Evolutionary conservation across 2,797 vertebrate species (phyloP).

Genomic region (Pachyuromys duprasi): DNA sequence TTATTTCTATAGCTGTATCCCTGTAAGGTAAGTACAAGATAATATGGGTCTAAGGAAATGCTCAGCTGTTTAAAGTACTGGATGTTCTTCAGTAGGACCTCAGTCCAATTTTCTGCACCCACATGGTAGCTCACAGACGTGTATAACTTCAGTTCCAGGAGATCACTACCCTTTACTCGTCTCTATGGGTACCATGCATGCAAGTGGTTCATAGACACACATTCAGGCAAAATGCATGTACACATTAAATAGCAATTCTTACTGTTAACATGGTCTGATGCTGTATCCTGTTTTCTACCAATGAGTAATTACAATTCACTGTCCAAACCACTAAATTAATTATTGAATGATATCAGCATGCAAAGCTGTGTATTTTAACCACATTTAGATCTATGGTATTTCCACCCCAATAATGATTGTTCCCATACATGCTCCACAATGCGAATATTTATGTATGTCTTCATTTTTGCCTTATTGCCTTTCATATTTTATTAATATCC

Average conservation of each 20-base stretch:
- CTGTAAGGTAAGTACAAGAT: not conserved
- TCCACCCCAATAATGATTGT: not conserved
- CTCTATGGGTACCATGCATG: not conserved
- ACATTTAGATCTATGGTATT: not conserved
- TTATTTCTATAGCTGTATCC: not conserved
- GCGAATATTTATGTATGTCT: not conserved
- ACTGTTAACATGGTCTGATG: not conserved
- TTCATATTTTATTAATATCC: not conserved
- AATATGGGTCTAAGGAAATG: not conserved
- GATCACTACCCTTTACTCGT: not conserved
- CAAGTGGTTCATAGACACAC: not conserved
- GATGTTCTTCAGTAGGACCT: not conserved
- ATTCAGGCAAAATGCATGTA: not conserved
- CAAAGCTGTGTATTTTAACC: not conserved
- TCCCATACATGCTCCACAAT: rapidly evolving
- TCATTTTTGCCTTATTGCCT: not conserved
- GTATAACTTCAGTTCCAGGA: not conserved
- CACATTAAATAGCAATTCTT: not conserved
- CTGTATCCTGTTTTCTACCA: not conserved
- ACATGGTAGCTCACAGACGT: not conserved
- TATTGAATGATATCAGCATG: not conserved
- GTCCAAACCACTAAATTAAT: not conserved
- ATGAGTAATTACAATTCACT: not conserved
- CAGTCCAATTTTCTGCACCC: not conserved
- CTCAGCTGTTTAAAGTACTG: not conserved